These are phyloP conservation scores for Sarcophaga carnaria DNA, from an alignment of 2,888 invertebrate genomes.

Conservation along the genomic window DNA sequence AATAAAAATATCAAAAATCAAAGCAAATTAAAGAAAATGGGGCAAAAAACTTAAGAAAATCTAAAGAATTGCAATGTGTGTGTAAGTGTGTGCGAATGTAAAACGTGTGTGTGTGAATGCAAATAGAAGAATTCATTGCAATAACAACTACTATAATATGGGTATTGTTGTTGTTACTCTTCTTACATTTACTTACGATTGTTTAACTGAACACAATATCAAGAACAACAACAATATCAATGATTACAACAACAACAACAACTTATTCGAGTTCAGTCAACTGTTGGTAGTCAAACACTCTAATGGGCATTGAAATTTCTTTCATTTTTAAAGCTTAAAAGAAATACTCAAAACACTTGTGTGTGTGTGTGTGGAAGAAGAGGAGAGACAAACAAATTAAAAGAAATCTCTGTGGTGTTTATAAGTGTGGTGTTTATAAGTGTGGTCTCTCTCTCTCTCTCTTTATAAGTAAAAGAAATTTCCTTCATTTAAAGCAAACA, in stretches of 20 bases:
- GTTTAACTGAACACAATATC: slow-evolving; percentile 15
- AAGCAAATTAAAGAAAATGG: slow-evolving; percentile 10
- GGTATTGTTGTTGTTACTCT: background rate
- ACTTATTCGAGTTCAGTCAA: slow-evolving; percentile 61
- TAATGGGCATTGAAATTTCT: slow-evolving; percentile 28
- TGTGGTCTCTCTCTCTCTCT: too few species aligned
- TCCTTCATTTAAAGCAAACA: too few species aligned
- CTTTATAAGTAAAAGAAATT: too few species aligned
- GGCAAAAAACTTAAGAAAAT: background rate
- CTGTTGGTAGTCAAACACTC: slow-evolving; percentile 33
- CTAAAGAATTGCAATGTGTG: background rate
- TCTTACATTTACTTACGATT: slow-evolving; percentile 10
- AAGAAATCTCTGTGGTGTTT: too few species aligned
- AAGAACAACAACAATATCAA: slow-evolving; percentile 26
- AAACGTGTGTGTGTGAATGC: slow-evolving; percentile 27
- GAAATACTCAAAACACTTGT: slow-evolving; percentile 1
- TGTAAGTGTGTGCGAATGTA: too few species aligned
- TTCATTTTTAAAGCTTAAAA: slow-evolving; percentile 22
- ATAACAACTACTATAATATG: background rate
- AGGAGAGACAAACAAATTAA: too few species aligned
- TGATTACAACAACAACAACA: slow-evolving; percentile 3
- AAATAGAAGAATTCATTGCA: slow-evolving; percentile 43
- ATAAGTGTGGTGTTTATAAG: too few species aligned
- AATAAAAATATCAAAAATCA: too few species aligned
- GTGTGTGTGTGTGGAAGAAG: background rate